Conservation (phyloP, 37 sponge, comb jelly and placozoan genomes). For the Diacarnus erythraeanus region DNA sequence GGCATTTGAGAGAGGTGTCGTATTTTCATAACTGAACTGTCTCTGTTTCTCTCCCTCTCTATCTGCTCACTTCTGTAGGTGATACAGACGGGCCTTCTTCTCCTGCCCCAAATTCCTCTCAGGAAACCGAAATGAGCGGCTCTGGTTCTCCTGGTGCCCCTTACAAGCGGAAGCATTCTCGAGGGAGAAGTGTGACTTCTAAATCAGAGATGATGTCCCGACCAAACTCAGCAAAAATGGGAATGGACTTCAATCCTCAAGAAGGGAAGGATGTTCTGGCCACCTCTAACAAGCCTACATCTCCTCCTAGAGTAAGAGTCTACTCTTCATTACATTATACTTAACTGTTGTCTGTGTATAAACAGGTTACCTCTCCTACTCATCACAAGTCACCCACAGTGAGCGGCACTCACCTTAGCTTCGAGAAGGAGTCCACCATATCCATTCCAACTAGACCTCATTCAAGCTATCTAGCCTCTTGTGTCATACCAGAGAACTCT, state of each 20-base stretch:
- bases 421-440: background rate
- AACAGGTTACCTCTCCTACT: background rate
- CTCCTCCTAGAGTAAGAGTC: background rate
- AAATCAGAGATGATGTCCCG: slow-evolving; percentile 42
- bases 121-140: no score
- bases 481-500: background rate
- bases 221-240: slow-evolving; percentile 15
- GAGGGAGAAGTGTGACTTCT: slow-evolving; percentile 43
- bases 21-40: no score
- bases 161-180: slow-evolving; percentile 32
- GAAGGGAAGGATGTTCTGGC: background rate
- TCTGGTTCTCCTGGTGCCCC: no score
- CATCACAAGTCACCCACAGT: slow-evolving; percentile 21
- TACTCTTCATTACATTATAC: background rate
- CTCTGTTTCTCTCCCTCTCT: slow-evolving; percentile 13
- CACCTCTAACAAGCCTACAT: background rate
- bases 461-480: background rate
- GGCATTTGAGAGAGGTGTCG: no score
- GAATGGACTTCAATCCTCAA: background rate
- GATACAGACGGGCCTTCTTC: no score
- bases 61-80: slow-evolving; percentile 1
- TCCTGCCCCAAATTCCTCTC: no score
- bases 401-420: background rate
- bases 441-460: background rate
- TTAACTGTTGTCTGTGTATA: background rate